Base-by-base conservation (phyloP, 2,888 invertebrate genomes). In the Himalopsyche tibetana region DNA sequence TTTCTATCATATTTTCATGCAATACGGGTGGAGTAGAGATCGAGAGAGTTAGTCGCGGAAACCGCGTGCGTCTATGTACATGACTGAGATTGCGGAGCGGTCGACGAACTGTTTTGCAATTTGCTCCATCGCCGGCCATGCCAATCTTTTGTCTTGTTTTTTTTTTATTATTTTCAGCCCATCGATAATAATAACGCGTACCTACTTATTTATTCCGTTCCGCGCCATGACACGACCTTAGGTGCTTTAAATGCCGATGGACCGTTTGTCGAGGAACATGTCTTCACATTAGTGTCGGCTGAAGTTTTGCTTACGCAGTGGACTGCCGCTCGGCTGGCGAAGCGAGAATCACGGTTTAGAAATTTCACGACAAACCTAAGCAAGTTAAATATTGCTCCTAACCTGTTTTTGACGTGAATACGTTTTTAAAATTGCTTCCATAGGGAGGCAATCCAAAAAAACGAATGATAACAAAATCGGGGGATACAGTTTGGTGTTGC, bases 51-150 rank as follows among this genome's bases (percentile, higher is more conserved):
- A n/a, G 56, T 56, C 56, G 56, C 2, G 0, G 17, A n/a, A 55
- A n/a, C 56, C 9, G 63, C 63, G 63, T 11, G 63, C 63, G 63
- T 8, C 63, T 63, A 28, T 28, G 28, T 28, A 63, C 63, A 63
- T 63, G 5, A 28, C 63, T 28, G 63, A 63, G 63, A 63, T 63
- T 63, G 63, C 15, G 8, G 2, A n/a, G n/a, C 63, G 63, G 63
- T 63, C 63, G 63, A 63, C 63, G 63, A 63, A 63, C 63, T 63
- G 63, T 63, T 63, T 63, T 63, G 19, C 19, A 63, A 63, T 63
- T 19, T 28, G 63, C 63, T 15, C n/a, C 28, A 19, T 63, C 63
- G 63, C 28, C 9, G 63, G 19, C 28, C 19, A 8, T 63, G 63
- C 63, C 9, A 63, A 63, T 63, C 19, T 63, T 63, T 63, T 63